These are phyloP conservation scores for Trididemnum nubilum DNA, from an alignment of 23 tunicate genomes.

Conservation along the genomic window DNA sequence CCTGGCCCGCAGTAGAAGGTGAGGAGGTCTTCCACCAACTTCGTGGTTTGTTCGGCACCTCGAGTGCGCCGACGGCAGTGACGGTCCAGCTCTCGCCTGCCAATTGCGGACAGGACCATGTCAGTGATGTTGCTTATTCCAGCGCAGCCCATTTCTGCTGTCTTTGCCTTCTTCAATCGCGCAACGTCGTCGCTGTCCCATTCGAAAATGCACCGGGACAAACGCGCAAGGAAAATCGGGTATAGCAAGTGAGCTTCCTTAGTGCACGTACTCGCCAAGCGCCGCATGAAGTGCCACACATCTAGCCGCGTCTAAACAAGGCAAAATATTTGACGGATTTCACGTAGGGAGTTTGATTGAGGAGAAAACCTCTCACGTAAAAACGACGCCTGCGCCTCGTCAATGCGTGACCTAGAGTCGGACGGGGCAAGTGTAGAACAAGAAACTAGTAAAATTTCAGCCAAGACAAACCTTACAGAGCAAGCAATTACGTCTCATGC, in stretches of 20 bases:
- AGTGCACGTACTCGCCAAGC: slow-evolving; percentile 13
- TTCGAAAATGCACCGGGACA: slow-evolving; percentile 39
- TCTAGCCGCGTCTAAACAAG: too few relatives aligned
- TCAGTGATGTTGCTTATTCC: not conserved
- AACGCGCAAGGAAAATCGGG: slow-evolving; percentile 1
- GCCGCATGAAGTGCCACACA: slow-evolving; percentile 46
- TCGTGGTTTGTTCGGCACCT: not conserved
- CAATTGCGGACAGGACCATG: not conserved
- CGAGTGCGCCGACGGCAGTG: slow-evolving; percentile 46
- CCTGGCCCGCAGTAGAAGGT: not conserved
- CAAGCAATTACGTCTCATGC: too few relatives aligned
- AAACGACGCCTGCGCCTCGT: too few relatives aligned
- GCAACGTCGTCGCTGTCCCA: slow-evolving; percentile 19
- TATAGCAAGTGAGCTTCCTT: slow-evolving; percentile 38
- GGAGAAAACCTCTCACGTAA: too few relatives aligned
- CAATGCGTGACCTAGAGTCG: too few relatives aligned
- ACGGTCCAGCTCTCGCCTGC: not conserved
- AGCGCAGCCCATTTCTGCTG: not conserved
- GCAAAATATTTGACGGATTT: too few relatives aligned
- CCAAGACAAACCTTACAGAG: too few relatives aligned
- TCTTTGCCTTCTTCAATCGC: slow-evolving; percentile 6
- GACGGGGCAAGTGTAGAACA: too few relatives aligned
- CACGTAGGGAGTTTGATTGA: too few relatives aligned
- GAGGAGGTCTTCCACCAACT: not conserved
- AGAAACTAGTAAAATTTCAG: too few relatives aligned